phyloP scores from a whole-genome alignment of 2,888 invertebrate genomes.

The Lymantria dispar region DNA sequence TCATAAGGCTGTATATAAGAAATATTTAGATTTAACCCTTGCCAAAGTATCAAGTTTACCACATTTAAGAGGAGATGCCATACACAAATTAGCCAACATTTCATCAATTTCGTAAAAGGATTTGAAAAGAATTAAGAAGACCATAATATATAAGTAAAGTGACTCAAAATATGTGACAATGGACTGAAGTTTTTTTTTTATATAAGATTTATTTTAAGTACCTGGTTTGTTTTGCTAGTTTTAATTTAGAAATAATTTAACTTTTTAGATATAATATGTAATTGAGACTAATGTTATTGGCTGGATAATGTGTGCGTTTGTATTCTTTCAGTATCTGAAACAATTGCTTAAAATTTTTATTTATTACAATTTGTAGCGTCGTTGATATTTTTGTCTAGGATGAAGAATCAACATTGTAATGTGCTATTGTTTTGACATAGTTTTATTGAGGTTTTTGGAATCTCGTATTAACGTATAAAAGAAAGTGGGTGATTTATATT shows the following conservation, averaged over 20 bases:
- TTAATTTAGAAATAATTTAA: constrained; percentile 50
- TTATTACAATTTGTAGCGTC: constrained; percentile 17
- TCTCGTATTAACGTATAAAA: constrained; percentile 29
- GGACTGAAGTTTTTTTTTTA: constrained; percentile 51
- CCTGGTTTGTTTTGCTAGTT: constrained; percentile 55
- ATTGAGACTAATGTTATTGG: neutral
- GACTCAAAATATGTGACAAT: constrained; percentile 28
- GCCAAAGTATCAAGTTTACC: constrained; percentile 85
- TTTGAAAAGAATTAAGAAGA: constrained; percentile 10
- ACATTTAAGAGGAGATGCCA: constrained; percentile 79
- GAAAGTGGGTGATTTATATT: constrained; percentile 13
- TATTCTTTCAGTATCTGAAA: constrained; percentile 17
- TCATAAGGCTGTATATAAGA: constrained; percentile 86
- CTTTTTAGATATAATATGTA: constrained; percentile 52
- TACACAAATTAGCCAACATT: constrained; percentile 49
- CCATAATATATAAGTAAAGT: constrained; percentile 17
- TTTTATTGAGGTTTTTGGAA: constrained; percentile 44
- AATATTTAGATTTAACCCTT: constrained; percentile 82
- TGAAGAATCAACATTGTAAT: constrained; percentile 9
- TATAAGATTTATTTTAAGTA: constrained; percentile 58
- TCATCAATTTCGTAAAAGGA: constrained; percentile 24
- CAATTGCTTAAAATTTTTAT: constrained; percentile 29
- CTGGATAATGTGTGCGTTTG: constrained; percentile 27
- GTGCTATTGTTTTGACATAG: constrained; percentile 18
- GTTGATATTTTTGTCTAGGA: constrained; percentile 9